Conservation (phyloP, 1,140 invertebrate genomes). For the Saxidomus purpurata region DNA sequence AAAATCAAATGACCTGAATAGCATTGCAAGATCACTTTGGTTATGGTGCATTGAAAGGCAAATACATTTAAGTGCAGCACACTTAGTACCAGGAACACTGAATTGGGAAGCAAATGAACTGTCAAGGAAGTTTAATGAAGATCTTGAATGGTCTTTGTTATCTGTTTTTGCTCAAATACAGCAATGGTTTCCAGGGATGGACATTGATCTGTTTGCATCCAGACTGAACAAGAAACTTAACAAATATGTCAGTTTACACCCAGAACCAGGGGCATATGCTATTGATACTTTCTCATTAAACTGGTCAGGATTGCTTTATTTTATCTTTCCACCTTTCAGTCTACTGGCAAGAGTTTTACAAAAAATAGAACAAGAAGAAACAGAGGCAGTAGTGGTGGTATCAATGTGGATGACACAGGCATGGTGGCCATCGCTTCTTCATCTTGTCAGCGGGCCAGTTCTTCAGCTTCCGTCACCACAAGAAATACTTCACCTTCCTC, state of each 20-base stretch:
- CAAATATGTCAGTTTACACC: constrained; percentile 66
- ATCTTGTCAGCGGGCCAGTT: background rate
- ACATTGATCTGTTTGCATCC: too few relatives aligned
- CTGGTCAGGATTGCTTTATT: constrained; percentile 19
- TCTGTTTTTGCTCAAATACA: background rate
- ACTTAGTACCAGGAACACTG: too few relatives aligned
- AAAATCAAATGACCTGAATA: too few relatives aligned
- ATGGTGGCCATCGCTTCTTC: constrained; percentile 27
- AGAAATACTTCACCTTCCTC: background rate
- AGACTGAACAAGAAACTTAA: constrained; percentile 45
- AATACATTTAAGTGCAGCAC: too few relatives aligned
- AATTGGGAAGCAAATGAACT: too few relatives aligned
- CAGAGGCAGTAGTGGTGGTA: constrained; percentile 34
- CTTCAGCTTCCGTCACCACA: background rate
- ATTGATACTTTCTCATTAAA: constrained; percentile 51
- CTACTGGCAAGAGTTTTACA: constrained; percentile 26
- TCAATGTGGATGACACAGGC: constrained; percentile 60
- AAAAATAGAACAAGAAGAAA: constrained; percentile 29
- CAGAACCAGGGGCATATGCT: constrained; percentile 64
- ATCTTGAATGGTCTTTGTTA: background rate
- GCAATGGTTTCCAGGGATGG: background rate
- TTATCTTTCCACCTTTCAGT: too few relatives aligned
- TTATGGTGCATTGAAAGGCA: too few relatives aligned
- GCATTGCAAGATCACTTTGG: too few relatives aligned
- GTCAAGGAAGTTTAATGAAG: too few relatives aligned